A percentile compares a stretch with the other conserved stretches of the same genome.
phyloP scores from a whole-genome alignment of 2,797 vertebrate genomes.

The Catostomus latipinnis region DNA sequence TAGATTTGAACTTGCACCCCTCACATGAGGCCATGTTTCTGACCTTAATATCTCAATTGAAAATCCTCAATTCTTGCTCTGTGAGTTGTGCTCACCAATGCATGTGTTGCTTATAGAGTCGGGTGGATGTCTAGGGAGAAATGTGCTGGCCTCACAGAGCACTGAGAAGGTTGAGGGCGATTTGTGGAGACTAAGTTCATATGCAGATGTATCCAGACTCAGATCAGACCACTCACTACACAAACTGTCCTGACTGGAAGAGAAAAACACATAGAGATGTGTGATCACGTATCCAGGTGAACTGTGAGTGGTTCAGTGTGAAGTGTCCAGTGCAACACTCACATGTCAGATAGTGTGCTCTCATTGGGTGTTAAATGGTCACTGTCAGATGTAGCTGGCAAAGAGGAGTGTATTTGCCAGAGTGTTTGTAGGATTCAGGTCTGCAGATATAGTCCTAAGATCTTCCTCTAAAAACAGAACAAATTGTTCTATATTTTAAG shows the following conservation, averaged over 20 bases:
- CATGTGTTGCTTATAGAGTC: slow-evolving; percentile 73
- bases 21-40: too few species aligned
- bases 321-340: slow-evolving; percentile 13
- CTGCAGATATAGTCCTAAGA: slow-evolving; percentile 70
- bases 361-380: slow-evolving; percentile 73
- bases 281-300: slow-evolving; percentile 1
- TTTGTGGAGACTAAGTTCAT: slow-evolving; percentile 59
- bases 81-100: slow-evolving; percentile 68
- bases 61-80: too few species aligned
- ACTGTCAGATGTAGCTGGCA: slow-evolving; percentile 73
- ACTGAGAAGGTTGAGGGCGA: slow-evolving; percentile 71
- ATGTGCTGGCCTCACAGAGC: slow-evolving; percentile 76
- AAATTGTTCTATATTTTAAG: not conserved
- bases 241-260: slow-evolving; percentile 55
- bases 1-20: too few species aligned
- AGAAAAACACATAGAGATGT: not conserved
- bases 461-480: slow-evolving; percentile 71
- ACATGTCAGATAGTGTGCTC: slow-evolving; percentile 48
- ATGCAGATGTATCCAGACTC: slow-evolving; percentile 56
- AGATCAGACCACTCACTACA: slow-evolving; percentile 74
- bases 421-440: slow-evolving; percentile 56
- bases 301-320: slow-evolving; percentile 13
- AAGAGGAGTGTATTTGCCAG: slow-evolving; percentile 45
- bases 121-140: slow-evolving; percentile 73
- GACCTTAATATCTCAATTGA: too few species aligned